Evolutionary conservation across 2,888 invertebrate species (phyloP).

Genomic region (Piscicola geometra): DNA sequence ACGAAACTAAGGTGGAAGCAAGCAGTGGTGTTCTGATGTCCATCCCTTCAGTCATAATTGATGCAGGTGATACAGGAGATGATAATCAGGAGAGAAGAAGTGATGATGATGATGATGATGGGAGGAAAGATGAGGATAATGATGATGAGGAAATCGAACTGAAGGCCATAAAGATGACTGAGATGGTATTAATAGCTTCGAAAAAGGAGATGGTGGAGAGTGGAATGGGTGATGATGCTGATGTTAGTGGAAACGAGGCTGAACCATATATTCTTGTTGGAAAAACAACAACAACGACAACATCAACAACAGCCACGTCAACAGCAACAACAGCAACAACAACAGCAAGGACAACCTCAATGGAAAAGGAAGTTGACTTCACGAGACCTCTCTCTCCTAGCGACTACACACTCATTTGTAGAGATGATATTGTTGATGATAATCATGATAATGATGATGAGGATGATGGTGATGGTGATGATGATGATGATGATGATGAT

Average conservation of each 20-base stretch:
- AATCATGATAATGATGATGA: background rate
- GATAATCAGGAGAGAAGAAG: background rate
- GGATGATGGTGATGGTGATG: background rate
- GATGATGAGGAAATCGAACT: background rate
- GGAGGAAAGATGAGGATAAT: no score
- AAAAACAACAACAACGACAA: no score
- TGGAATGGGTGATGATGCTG: background rate
- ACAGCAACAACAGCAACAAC: no score
- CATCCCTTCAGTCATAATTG: background rate
- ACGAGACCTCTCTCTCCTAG: background rate
- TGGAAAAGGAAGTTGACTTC: background rate
- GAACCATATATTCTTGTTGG: no score
- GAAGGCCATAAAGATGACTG: background rate
- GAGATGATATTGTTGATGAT: background rate
- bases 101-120: background rate
- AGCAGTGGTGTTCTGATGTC: no score
- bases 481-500: background rate
- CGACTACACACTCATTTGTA: background rate
- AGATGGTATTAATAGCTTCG: background rate
- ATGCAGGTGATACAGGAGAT: background rate
- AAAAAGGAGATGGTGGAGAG: background rate
- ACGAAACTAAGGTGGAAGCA: background rate
- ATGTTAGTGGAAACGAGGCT: no score
- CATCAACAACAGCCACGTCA: no score
- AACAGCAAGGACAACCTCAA: no score